phyloP scores from a whole-genome alignment of 1,140 invertebrate species.

The Drosophila sechellia region DNA sequence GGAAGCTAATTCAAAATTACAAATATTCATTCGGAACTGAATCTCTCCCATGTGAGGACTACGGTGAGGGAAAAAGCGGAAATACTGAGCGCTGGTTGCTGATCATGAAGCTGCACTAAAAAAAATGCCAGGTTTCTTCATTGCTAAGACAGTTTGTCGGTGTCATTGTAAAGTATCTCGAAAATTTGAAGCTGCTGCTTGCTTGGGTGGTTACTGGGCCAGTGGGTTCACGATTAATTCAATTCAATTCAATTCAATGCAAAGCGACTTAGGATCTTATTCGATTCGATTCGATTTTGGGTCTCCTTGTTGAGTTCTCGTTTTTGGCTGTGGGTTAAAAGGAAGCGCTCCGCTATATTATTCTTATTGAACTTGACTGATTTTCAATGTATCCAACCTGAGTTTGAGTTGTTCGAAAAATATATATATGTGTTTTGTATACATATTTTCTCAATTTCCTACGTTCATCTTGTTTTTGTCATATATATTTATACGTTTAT shows the following conservation, averaged over 20 bases:
- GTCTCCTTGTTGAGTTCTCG: slow-evolving; percentile 26
- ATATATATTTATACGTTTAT: slow-evolving; percentile 54
- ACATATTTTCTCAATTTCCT: slow-evolving; percentile 41
- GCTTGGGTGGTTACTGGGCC: slow-evolving; percentile 55
- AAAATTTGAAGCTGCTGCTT: slow-evolving; percentile 51
- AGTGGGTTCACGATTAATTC: slow-evolving; percentile 62
- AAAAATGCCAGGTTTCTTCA: slow-evolving; percentile 20
- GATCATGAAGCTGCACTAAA: slow-evolving; percentile 7
- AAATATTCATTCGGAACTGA: neutral
- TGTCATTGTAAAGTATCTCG: slow-evolving; percentile 50
- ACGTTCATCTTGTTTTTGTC: slow-evolving; percentile 22
- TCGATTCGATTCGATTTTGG: slow-evolving; percentile 22
- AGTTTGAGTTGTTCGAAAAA: slow-evolving; percentile 83
- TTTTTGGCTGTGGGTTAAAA: slow-evolving; percentile 74
- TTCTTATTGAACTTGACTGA: slow-evolving; percentile 77
- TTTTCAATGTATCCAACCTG: slow-evolving; percentile 82
- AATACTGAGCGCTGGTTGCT: slow-evolving; percentile 31
- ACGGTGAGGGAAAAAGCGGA: slow-evolving; percentile 16
- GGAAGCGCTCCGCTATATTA: slow-evolving; percentile 80
- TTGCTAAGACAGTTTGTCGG: slow-evolving; percentile 43
- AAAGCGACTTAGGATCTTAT: slow-evolving; percentile 31
- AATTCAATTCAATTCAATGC: slow-evolving; percentile 52
- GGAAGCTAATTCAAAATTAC: slow-evolving; percentile 8
- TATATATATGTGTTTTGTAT: slow-evolving; percentile 61
- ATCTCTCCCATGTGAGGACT: neutral